Percentiles rank a stretch among this genome's conserved stretches.
phyloP scores from a whole-genome alignment of 2,888 invertebrate species.

The Callosobruchus maculatus region DNA sequence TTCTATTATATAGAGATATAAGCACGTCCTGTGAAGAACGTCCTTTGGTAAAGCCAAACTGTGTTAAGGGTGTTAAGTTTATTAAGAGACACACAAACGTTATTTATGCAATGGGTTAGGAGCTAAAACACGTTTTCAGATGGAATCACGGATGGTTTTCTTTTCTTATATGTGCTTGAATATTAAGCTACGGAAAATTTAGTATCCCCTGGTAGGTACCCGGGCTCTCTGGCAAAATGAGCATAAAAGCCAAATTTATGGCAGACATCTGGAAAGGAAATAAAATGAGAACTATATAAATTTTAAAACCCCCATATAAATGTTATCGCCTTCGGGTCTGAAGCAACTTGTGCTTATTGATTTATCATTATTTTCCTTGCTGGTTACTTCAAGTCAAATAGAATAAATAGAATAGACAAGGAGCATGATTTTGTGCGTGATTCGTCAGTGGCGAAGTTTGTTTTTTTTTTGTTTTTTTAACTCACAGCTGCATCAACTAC shows the following conservation, averaged over 20 bases:
- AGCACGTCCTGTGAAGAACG: no score
- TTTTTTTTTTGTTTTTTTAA: no score
- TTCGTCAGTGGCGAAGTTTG: no score
- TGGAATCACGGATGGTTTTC: background rate
- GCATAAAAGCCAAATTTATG: background rate
- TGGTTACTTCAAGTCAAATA: background rate
- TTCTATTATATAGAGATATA: no score
- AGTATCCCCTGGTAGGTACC: background rate
- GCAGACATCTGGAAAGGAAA: constrained; percentile 2
- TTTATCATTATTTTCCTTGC: background rate
- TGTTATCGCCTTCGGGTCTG: constrained; percentile 2
- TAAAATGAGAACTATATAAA: constrained; percentile 3
- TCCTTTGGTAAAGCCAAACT: no score
- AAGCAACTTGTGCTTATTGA: background rate
- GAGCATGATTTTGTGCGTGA: no score
- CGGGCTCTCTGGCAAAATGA: background rate
- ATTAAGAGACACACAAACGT: no score
- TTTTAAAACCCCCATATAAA: constrained; percentile 1
- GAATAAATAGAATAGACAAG: no score
- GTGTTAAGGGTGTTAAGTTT: no score
- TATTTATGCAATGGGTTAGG: no score
- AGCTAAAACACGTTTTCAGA: no score
- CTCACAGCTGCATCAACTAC: no score
- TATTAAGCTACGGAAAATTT: background rate
- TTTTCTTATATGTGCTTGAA: background rate